Conservation (phyloP, 2,888 invertebrate species). For the Apeira syringaria region DNA sequence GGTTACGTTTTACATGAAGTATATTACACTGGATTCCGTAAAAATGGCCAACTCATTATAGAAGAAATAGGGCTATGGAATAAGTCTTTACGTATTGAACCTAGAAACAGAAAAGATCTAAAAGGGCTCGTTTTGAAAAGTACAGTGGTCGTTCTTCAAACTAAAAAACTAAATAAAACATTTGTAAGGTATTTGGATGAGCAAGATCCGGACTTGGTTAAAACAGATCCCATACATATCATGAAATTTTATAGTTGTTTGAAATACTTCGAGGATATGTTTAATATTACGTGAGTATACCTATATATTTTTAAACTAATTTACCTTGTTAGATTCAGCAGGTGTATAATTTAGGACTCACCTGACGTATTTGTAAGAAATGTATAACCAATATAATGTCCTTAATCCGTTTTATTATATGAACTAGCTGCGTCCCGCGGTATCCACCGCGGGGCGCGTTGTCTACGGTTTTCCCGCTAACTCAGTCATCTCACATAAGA, state of each 20-base stretch:
- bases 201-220: conserved; percentile 69
- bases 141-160: conserved; percentile 68
- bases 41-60: conserved; percentile 75
- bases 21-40: conserved; percentile 82
- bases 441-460: too few relatives aligned
- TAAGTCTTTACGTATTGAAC: conserved; percentile 51
- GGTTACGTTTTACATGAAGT: conserved; percentile 64
- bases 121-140: conserved; percentile 80
- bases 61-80: conserved; percentile 76
- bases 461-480: too few relatives aligned
- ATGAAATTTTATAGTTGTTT: conserved; percentile 84
- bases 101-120: conserved; percentile 73
- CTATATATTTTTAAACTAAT: too few relatives aligned
- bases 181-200: conserved; percentile 76
- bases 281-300: conserved; percentile 85
- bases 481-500: too few relatives aligned
- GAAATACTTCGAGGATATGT: conserved; percentile 84
- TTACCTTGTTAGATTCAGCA: too few relatives aligned
- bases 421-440: too few relatives aligned
- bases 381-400: too few relatives aligned
- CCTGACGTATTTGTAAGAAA: too few relatives aligned
- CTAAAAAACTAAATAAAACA: conserved; percentile 55
- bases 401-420: too few relatives aligned
- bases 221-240: conserved; percentile 85
- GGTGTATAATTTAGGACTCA: too few relatives aligned